Evolutionary conservation across 1,140 invertebrate genomes (phyloP).

Genomic region (Ylistrum balloti): DNA sequence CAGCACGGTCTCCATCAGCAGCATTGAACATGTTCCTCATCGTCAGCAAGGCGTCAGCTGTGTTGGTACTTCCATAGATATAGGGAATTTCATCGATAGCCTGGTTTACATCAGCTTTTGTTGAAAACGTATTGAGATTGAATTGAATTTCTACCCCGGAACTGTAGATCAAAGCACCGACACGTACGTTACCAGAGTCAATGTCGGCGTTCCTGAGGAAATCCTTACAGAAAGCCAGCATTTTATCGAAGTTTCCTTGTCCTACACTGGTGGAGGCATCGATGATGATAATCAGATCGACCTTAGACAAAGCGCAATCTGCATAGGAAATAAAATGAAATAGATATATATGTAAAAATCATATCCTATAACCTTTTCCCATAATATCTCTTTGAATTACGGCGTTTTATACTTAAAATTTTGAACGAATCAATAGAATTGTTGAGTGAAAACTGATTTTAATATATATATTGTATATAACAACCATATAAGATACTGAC

Average conservation of each 20-base stretch:
- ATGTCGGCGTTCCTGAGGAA: constrained; percentile 70
- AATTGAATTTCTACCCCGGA: constrained; percentile 67
- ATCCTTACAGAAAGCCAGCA: constrained; percentile 74
- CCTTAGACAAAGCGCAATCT: constrained; percentile 59
- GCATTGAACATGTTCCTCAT: constrained; percentile 68
- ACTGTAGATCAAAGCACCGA: constrained; percentile 74
- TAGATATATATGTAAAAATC: too few species aligned
- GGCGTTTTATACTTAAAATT: too few species aligned
- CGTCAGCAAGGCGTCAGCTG: constrained; percentile 67
- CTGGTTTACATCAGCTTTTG: constrained; percentile 63
- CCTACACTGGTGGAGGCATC: constrained; percentile 78
- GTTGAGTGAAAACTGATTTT: too few species aligned
- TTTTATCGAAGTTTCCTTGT: constrained; percentile 68
- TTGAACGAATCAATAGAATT: too few species aligned
- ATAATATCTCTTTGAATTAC: too few species aligned
- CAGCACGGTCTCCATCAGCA: constrained; percentile 71
- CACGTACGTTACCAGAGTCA: constrained; percentile 67
- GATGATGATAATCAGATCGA: constrained; percentile 68
- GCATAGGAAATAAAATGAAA: too few species aligned
- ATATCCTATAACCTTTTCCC: too few species aligned
- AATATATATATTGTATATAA: too few species aligned
- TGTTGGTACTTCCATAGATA: constrained; percentile 72
- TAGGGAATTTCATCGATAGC: constrained; percentile 72
- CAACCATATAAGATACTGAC: too few species aligned
- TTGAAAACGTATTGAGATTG: constrained; percentile 56